Percentiles rank a stretch among this genome's conserved stretches.
These are phyloP conservation scores for Pyrocephalus nanus DNA, from an alignment of 2,797 vertebrate species.

Conservation along the genomic window DNA sequence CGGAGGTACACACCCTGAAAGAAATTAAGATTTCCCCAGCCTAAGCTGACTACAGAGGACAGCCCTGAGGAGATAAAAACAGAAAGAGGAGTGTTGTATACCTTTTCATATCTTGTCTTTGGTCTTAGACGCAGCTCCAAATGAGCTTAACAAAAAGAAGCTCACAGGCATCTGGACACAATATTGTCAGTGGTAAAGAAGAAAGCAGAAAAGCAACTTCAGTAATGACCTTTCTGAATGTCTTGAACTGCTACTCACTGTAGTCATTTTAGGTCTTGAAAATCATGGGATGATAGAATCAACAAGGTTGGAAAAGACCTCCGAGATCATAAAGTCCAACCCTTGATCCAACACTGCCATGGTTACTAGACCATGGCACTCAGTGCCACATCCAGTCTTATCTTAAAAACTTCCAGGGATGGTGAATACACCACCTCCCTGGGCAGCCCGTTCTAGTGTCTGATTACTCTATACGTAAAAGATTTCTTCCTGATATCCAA, in stretches of 20 bases:
- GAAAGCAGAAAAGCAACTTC: not conserved
- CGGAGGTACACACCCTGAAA: not conserved
- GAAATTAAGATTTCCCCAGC: not conserved
- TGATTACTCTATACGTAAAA: no score
- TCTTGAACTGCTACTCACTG: not conserved
- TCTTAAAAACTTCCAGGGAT: no score
- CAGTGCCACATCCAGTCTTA: no score
- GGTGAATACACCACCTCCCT: no score
- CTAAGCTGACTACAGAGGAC: not conserved
- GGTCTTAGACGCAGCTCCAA: not conserved
- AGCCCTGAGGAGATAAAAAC: not conserved
- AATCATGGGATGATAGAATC: not conserved
- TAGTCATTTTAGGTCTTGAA: not conserved
- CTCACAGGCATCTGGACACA: not conserved
- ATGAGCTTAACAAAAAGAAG: constrained; percentile 13
- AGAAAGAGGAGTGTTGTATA: not conserved
- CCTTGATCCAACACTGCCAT: no score
- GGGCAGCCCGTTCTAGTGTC: no score
- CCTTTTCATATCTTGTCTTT: not conserved
- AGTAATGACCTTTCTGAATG: not conserved
- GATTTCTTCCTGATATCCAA: no score
- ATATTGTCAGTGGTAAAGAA: not conserved
- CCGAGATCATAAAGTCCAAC: no score
- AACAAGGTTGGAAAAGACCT: no score
- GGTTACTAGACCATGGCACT: no score